A percentile compares a stretch with the other conserved stretches of the same genome.
Conservation (phyloP, 2,888 invertebrate species). For the Linnaemya vulpina region DNA sequence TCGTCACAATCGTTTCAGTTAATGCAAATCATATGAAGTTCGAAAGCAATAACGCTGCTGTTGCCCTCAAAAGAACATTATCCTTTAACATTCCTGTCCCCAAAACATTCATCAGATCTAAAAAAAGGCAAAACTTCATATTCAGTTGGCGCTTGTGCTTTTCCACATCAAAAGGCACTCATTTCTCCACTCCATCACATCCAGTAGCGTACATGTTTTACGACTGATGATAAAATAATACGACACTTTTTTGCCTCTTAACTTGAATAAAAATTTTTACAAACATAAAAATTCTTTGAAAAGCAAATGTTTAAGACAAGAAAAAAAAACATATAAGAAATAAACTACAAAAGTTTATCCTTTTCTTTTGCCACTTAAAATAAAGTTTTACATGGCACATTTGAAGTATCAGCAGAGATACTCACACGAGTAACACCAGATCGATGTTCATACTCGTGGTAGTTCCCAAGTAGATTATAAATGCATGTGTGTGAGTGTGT, state of each 20-base stretch:
- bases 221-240: slow-evolving; percentile 41
- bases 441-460: neutral
- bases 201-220: slow-evolving; percentile 11
- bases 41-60: neutral
- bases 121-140: neutral
- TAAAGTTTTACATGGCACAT: neutral
- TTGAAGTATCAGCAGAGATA: neutral
- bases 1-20: too few species aligned
- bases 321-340: too few species aligned
- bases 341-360: slow-evolving; percentile 43
- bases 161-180: neutral
- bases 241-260: slow-evolving; percentile 5
- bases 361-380: slow-evolving; percentile 21
- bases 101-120: neutral
- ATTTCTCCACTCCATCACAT: slow-evolving; percentile 2
- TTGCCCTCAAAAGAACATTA: too few species aligned
- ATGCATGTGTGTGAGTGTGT: neutral
- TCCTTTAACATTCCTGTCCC: neutral
- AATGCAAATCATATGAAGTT: neutral
- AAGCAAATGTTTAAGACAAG: slow-evolving; percentile 22
- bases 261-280: slow-evolving; percentile 13
- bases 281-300: slow-evolving; percentile 48
- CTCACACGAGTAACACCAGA: neutral
- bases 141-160: slow-evolving; percentile 1
- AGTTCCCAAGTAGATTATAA: neutral